phyloP scores from a whole-genome alignment of 1,140 invertebrate species.

The Dendroctonus valens region DNA sequence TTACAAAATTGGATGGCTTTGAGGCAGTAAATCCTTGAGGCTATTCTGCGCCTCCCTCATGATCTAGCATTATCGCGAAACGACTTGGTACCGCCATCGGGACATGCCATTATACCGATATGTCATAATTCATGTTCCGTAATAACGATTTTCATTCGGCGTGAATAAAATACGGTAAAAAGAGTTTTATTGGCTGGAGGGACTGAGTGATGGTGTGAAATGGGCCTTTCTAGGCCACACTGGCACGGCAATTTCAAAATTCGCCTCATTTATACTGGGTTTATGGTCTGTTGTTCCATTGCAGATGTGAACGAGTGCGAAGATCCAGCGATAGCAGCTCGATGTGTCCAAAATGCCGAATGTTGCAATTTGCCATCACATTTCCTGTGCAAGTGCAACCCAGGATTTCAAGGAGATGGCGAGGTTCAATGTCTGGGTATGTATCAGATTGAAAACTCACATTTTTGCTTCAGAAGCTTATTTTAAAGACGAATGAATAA shows the following conservation, averaged over 20 bases:
- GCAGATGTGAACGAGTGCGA: conserved; percentile 93
- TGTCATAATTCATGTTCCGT: conserved; percentile 17
- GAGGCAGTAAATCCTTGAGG: conserved; percentile 15
- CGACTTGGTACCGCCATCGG: conserved; percentile 5
- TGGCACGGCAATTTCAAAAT: background rate
- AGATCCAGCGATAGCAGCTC: conserved; percentile 73
- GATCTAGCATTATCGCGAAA: conserved; percentile 10
- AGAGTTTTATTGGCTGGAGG: background rate
- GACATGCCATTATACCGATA: conserved; percentile 9
- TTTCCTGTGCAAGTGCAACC: conserved; percentile 90
- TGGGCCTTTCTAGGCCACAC: background rate
- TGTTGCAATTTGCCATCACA: conserved; percentile 93
- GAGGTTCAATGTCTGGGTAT: conserved; percentile 77
- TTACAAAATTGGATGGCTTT: conserved; percentile 8
- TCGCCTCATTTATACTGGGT: background rate
- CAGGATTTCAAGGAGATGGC: conserved; percentile 86
- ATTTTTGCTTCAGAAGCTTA: background rate
- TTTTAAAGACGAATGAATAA: no score
- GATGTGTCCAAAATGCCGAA: conserved; percentile 88
- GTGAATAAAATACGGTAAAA: conserved; percentile 17
- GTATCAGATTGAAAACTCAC: conserved; percentile 15
- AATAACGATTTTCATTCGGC: conserved; percentile 20
- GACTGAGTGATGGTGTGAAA: background rate
- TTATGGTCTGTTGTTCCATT: conserved; percentile 31
- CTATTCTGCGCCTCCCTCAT: conserved; percentile 10